Evolutionary conservation across 2,113 vertebrate genomes (phyloP).

Genomic region (Stomatorhinus ivindoensis): DNA sequence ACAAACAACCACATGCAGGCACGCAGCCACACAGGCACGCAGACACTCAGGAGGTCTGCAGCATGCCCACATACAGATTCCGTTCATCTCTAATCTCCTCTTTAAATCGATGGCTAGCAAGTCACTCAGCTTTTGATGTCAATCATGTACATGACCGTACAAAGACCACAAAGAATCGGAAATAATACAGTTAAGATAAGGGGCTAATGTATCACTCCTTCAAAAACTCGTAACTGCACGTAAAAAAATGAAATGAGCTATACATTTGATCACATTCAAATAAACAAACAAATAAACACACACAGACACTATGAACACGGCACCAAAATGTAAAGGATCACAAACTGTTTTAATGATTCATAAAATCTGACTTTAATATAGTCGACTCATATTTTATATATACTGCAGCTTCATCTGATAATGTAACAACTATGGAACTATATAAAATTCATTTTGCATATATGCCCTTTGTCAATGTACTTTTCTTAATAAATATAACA

Average conservation of each 20-base stretch:
- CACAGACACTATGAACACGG: neutral
- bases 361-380: neutral
- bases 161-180: neutral
- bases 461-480: neutral
- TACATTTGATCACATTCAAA: neutral
- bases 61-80: neutral
- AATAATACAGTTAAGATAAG: neutral
- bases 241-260: neutral
- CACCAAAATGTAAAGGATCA: neutral
- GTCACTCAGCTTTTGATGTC: neutral
- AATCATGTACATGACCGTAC: neutral
- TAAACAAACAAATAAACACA: neutral
- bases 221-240: neutral
- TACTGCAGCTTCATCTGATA: neutral
- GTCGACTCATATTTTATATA: neutral
- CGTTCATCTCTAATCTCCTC: neutral
- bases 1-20: neutral
- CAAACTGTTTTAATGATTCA: neutral
- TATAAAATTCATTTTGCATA: neutral
- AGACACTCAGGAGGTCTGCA: neutral
- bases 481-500: neutral
- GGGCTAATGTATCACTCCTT: neutral
- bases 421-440: neutral
- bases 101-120: neutral
- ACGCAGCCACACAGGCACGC: neutral